Percentiles rank a stretch among this genome's conserved stretches.
These are phyloP conservation scores for Rhinatrema bivittatum DNA, from an alignment of 2,797 vertebrate genomes.

Conservation along the genomic window DNA sequence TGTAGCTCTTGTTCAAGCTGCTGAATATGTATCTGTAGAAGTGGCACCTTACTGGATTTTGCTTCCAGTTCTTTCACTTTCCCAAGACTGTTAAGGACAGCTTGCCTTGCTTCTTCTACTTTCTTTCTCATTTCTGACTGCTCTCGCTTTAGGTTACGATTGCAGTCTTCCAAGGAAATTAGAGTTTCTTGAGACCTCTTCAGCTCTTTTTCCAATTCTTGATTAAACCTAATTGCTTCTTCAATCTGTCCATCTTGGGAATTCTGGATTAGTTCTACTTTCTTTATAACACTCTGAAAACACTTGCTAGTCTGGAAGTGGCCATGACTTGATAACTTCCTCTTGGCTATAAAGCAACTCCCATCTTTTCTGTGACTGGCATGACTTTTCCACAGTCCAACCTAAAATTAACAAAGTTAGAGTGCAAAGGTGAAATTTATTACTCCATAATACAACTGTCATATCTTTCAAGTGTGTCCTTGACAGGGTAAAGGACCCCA, in stretches of 20 bases:
- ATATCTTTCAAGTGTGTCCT: too few species aligned
- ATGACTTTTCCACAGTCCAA: conserved; percentile 83
- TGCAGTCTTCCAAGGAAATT: conserved; percentile 65
- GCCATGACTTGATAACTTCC: conserved; percentile 12
- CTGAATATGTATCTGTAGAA: conserved; percentile 61
- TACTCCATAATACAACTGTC: too few species aligned
- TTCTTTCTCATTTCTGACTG: conserved; percentile 75
- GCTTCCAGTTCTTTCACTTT: conserved; percentile 85
- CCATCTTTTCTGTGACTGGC: conserved; percentile 60
- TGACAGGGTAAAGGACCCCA: too few species aligned
- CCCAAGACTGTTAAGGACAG: conserved; percentile 66
- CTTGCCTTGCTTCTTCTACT: conserved; percentile 75
- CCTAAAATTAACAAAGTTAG: conserved; percentile 46
- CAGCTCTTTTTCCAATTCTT: conserved; percentile 74
- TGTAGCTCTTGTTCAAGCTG: conserved; percentile 75
- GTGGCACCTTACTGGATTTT: conserved; percentile 65
- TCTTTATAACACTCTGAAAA: conserved; percentile 63
- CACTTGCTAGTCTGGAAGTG: conserved; percentile 33
- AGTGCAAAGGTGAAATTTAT: conserved; percentile 5
- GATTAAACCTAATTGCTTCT: conserved; percentile 63
- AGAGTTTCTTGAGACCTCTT: conserved; percentile 60
- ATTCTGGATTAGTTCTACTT: conserved; percentile 63
- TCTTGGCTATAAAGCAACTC: conserved; percentile 49
- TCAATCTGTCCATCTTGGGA: conserved; percentile 66
- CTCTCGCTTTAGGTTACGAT: conserved; percentile 65